A percentile compares a stretch with the other conserved stretches of the same genome.
Evolutionary conservation across 2,113 vertebrate genomes (phyloP).

Genomic region (Prinia subflava): DNA sequence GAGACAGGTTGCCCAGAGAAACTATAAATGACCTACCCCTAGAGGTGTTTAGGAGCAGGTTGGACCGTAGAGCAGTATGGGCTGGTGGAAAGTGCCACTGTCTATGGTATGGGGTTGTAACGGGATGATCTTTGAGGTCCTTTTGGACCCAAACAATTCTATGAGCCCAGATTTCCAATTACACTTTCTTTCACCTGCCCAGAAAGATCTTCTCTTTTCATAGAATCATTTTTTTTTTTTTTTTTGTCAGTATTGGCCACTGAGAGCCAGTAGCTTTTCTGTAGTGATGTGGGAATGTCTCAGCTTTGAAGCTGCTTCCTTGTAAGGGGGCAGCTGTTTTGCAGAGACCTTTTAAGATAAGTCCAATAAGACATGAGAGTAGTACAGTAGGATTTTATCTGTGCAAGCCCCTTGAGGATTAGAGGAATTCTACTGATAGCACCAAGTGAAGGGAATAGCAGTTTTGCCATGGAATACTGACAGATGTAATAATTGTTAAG

Average conservation of each 20-base stretch:
- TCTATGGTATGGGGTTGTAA: rapidly evolving
- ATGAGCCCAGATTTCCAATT: background rate
- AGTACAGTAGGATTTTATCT: background rate
- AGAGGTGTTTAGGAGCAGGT: background rate
- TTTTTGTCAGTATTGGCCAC: background rate
- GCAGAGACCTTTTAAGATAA: background rate
- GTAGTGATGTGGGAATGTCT: rapidly evolving
- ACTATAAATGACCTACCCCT: background rate
- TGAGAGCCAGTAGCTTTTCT: background rate
- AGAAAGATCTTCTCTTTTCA: background rate
- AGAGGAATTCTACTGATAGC: background rate
- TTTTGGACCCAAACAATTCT: background rate
- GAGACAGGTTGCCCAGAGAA: background rate
- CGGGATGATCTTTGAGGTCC: rapidly evolving
- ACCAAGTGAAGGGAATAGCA: background rate
- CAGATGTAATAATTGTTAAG: background rate
- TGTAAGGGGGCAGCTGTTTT: background rate
- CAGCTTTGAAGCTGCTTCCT: background rate
- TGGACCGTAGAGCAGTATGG: background rate
- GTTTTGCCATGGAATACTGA: background rate
- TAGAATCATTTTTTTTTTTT: background rate
- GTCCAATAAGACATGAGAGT: no score
- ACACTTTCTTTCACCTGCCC: background rate
- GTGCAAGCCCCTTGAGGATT: background rate
- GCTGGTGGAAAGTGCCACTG: background rate